phyloP scores from a whole-genome alignment of 1,140 invertebrate species.

The Cecropterus lyciades region DNA sequence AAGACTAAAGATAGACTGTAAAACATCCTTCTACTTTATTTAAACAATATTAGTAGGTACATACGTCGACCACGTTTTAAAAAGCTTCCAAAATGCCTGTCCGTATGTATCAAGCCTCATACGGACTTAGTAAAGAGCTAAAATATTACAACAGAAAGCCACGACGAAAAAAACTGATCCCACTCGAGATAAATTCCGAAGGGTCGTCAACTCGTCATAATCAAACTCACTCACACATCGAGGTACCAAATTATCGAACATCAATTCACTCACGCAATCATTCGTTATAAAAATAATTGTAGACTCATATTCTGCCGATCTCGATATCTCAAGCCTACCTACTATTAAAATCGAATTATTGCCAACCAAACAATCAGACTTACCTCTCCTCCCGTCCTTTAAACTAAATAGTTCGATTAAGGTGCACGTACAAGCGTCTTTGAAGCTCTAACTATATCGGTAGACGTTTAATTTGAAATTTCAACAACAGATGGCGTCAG shows the following conservation, averaged over 20 bases:
- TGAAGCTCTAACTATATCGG: slow-evolving; percentile 19
- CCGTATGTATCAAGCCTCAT: background rate
- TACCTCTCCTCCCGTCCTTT: background rate
- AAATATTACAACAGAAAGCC: background rate
- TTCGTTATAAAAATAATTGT: slow-evolving; percentile 68
- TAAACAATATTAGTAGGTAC: too few relatives aligned
- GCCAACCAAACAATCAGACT: slow-evolving; percentile 39
- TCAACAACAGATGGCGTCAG: slow-evolving; percentile 45
- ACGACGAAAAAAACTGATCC: slow-evolving; percentile 23
- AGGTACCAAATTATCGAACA: slow-evolving; percentile 56
- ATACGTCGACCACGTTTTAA: too few relatives aligned
- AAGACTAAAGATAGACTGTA: too few relatives aligned
- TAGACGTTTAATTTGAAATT: slow-evolving; percentile 1
- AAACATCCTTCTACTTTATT: too few relatives aligned
- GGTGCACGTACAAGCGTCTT: background rate
- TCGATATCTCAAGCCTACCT: slow-evolving; percentile 55
- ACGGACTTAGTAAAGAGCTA: background rate
- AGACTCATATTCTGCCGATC: slow-evolving; percentile 53
- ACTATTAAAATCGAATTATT: slow-evolving; percentile 76
- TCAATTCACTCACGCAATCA: slow-evolving; percentile 60
- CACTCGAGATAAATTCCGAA: slow-evolving; percentile 23
- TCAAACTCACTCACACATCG: slow-evolving; percentile 26
- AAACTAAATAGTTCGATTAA: background rate
- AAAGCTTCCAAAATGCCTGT: too few relatives aligned
- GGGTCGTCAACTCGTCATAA: slow-evolving; percentile 36